phyloP scores from a whole-genome alignment of 2,888 invertebrate genomes.

The Hipparchia semele region DNA sequence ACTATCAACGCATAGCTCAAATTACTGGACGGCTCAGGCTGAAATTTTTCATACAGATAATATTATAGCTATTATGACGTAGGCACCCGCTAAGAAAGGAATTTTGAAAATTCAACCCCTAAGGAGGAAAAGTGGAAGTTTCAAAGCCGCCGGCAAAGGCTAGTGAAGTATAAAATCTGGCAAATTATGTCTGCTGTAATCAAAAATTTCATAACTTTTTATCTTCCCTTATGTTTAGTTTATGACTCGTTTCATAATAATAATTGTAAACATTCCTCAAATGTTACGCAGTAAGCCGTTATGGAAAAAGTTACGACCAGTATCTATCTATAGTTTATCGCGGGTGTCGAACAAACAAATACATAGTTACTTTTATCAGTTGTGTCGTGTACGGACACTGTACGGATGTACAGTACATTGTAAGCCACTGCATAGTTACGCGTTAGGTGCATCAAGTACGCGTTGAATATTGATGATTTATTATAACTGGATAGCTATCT shows the following conservation, averaged over 20 bases:
- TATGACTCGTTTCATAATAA: neutral
- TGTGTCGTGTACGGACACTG: neutral
- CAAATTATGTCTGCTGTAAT: neutral
- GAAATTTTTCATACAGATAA: no score
- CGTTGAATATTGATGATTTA: conserved; percentile 19
- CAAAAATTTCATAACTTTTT: conserved; percentile 6
- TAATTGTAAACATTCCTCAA: neutral
- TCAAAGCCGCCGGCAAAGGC: no score
- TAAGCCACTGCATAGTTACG: conserved; percentile 6
- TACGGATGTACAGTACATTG: neutral
- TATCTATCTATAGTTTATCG: conserved; percentile 37
- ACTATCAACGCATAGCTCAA: no score
- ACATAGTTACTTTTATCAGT: conserved; percentile 27
- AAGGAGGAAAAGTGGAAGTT: no score
- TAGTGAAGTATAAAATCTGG: neutral
- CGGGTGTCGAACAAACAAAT: conserved; percentile 21
- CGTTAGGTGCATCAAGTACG: conserved; percentile 12
- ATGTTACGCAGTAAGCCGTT: conserved; percentile 33
- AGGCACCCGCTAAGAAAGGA: no score
- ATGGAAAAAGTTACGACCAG: conserved; percentile 33
- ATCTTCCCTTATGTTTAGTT: conserved; percentile 8
- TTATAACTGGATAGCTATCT: conserved; percentile 18
- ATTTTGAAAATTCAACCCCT: no score
- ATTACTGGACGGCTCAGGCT: no score
- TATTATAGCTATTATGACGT: no score